Base-by-base conservation (phyloP, 2,888 invertebrate species). In the Zelleria hepariella region DNA sequence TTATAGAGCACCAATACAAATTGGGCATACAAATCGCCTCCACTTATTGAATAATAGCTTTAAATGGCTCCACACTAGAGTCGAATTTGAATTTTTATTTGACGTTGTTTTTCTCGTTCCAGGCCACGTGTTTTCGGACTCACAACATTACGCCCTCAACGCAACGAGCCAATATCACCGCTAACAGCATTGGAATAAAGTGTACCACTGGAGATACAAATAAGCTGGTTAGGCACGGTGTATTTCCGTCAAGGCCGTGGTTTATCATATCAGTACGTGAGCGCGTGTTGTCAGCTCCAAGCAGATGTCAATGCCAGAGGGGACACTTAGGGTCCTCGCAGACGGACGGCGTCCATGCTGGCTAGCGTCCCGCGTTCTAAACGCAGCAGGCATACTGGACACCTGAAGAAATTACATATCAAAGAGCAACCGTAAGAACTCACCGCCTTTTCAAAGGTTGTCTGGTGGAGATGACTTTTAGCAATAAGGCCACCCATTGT, bases 61-160 rank as follows among this genome's bases (percentile, higher is more conserved):
- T 48, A 23, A 51, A 5, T n/a, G 25, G 6, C 26, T 10, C 3
- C 24, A 54, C 27, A 58, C 59, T 58, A 56, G 24, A 62, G 58
- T 59, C 52, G 58, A 58, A 60, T 62, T 62, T 62, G 32, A 55
- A 59, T 60, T 62, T 62, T 62, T 51, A 59, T 62, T 55, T 25
- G 55, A 56, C 23, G 60, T 57, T 59, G 24, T 60, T 59, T 42
- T 48, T 20, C 25, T 48, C n/a, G 23, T 53, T 20, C 25, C 51
- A 27, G 25, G 26, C 51, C 61, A 61, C 61, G 61, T 61, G 61
- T 56, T 47, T 42, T 42, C 15, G 32, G 32, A 2, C 32, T 15
- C 15, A 15, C 32, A 42, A 42, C 32, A 15, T 42, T 42, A 3
- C 10, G 32, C 32, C 15, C 15, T 15, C 15, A 0, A 42, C 32